Base-by-base conservation (phyloP, 2,797 vertebrate species). In the Gouania willdenowi region DNA sequence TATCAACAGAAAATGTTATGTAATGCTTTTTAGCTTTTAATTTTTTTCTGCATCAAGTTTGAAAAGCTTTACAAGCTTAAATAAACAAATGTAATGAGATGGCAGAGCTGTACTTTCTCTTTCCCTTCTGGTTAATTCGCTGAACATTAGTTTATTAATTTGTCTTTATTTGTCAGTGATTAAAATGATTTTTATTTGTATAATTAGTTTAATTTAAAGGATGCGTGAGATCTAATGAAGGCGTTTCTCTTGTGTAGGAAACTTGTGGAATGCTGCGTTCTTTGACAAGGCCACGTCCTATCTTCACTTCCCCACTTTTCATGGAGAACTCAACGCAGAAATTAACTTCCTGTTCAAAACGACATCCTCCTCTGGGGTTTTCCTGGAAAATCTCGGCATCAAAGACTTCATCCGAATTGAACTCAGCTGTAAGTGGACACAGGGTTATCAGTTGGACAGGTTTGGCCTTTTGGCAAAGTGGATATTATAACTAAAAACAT, bases 271-370 rank as follows among this genome's bases (percentile, higher is more conserved):
- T 39, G 91, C 92, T 4, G 95, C 92, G 2, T 95, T 90, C 46
- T 98, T 98, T 71, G 91, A 93, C 61, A 94, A 91, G 14, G 91
- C 94, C 70, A 87, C 91, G 0, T 98, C 94, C 0, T 97, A 98
- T 62, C 90, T 98, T 27, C 95, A 97, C 79, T 98, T 98, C 21
- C 94, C 95, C 7, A 97, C 94, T 6, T 93, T 98, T 56, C 90
- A 94, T 0, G 94, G 90, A 37, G 94, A 98, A 62, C 85, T 95
- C 22, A 97, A 92, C 1, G 94, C 92, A 3, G 95, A 98, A 46
- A 88, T 98, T 15, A 93, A 93, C 8, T 97, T 98, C 81, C 89
- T 95, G 61, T 98, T 98, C 54, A 98, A 98, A 82, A 98, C 95
- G 13, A 89, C 87, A 6, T 89, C 92, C n/a, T 90, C 89, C 1